Evolutionary conservation across 1,140 invertebrate species (phyloP), one percentile per base, ranked within the genome.

Genomic region (Ceratina japonica): DNA sequence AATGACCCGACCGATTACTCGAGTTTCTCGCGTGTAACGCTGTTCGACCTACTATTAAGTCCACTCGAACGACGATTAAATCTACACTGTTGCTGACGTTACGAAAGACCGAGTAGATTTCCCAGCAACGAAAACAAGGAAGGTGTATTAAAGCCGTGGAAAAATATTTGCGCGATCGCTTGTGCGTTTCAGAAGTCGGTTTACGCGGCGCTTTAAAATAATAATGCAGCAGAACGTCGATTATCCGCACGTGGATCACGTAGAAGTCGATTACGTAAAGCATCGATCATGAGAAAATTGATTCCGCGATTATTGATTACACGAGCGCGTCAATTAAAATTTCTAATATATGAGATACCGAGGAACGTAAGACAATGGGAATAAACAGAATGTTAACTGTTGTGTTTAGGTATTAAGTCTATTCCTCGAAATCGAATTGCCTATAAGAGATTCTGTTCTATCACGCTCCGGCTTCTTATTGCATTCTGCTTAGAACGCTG

Each of bases 1-100:
- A 52, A 73, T 64, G 18, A 78, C 27, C 27, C 64, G 56, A 24
- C 49, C n/a, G 37, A 44, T 44, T 44, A 44, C 18, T 20, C 62
- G 22, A 37, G 24, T 44, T 13, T 18, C 3, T 24, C 20, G 18
- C 12, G 37, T 5, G 56, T 59, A 61, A 61, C 74, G 16, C 15
- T 76, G 68, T 24, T 27, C 18, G n/a, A 24, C 3, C 31, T 51
- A 59, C 4, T 44, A 44, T 44, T 10, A 44, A 44, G 37, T 7
- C 16, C 0, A 44, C 58, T 22, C 5, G 2, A 31, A 0, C 27
- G n/a, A n/a, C 1, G 2, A 20, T 12, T 44, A 44, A 44, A 44
- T 44, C 37, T 44, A 44, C 10, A 44, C 10, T 44, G 10, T 44
- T 44, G 3, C 37, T 44, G 5, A 44, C 3, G 37, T 10, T 44